Evolutionary conservation across 2,113 vertebrate genomes (phyloP).

Genomic region (Hydropotes inermis): DNA sequence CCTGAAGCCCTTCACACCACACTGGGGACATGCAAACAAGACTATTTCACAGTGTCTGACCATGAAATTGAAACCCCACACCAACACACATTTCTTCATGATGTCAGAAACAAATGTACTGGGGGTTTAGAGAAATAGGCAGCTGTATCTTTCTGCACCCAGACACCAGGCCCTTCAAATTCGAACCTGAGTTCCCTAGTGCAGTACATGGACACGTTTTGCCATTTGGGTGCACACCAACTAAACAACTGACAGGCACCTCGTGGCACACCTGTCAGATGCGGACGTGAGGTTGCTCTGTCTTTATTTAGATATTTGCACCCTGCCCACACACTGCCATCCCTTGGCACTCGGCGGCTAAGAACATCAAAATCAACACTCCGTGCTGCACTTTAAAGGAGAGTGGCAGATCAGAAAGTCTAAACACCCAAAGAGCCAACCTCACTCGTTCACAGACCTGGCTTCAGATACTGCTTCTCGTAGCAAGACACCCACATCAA

Average conservation of each 20-base stretch:
- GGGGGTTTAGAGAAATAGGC: neutral
- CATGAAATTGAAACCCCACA: constrained; percentile 43
- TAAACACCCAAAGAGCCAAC: neutral
- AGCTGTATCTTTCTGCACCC: neutral
- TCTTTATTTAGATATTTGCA: neutral
- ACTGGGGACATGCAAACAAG: constrained; percentile 4
- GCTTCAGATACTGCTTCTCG: neutral
- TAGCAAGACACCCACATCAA: neutral
- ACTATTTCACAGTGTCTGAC: constrained; percentile 20
- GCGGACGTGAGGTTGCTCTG: neutral
- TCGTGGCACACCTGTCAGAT: neutral
- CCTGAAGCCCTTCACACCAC: constrained; percentile 2
- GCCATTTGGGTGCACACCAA: neutral
- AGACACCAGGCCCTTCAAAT: neutral
- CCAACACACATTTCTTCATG: neutral
- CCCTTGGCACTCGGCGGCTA: neutral
- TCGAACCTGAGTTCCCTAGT: neutral
- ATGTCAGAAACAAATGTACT: neutral
- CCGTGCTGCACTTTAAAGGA: neutral
- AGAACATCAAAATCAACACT: neutral
- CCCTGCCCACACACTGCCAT: neutral
- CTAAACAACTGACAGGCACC: neutral
- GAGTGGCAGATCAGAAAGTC: neutral
- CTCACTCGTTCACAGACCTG: neutral
- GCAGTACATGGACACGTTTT: neutral